Base-by-base conservation (phyloP, 2,888 invertebrate genomes). In the Steromphala cineraria region DNA sequence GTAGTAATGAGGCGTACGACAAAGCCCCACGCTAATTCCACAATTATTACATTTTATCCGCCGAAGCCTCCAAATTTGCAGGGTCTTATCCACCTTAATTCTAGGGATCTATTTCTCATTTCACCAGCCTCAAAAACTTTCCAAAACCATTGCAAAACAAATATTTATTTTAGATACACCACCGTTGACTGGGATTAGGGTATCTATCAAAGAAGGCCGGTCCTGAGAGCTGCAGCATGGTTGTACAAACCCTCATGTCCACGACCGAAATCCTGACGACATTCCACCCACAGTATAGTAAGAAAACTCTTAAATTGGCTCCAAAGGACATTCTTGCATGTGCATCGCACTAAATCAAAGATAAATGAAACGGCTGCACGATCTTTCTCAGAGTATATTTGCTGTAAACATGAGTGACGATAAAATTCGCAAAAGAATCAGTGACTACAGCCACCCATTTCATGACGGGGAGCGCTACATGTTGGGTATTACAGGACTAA, bases 41-140 rank as follows among this genome's bases (percentile, higher is more conserved):
- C 82, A 81, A 84, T 84, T 81, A 84, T 81, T 78, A 80, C 80
- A 81, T 81, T 79, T 79, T 77, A 78, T 75, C 82, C 80, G 53
- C 52, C 78, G 28, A 67, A 76, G 75, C 79, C 62, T 78, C 75
- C 55, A 77, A 77, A 79, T 79, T 81, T 80, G 82, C 79, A 62
- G 36, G 76, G 79, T 77, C 83, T 80, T 81, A 79, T 81, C 83
- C 83, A 56, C 53, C 79, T 77, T 83, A 81, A 83, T 76, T 67
- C 79, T 53, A 17, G 36, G 80, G 81, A 81, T 81, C 81, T 81
- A 79, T 83, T 81, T 81, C 81, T 83, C 81, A 83, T 81, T 83
- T 83, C 81, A 67, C 78, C 79, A 79, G 79, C 76, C 75, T 78
- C 76, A 74, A 79, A 79, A 79, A 79, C 75, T 79, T 67, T 78